A percentile compares a stretch with the other conserved stretches of the same genome.
phyloP scores from a whole-genome alignment of 2,888 invertebrate species.

The Thereva unica region DNA sequence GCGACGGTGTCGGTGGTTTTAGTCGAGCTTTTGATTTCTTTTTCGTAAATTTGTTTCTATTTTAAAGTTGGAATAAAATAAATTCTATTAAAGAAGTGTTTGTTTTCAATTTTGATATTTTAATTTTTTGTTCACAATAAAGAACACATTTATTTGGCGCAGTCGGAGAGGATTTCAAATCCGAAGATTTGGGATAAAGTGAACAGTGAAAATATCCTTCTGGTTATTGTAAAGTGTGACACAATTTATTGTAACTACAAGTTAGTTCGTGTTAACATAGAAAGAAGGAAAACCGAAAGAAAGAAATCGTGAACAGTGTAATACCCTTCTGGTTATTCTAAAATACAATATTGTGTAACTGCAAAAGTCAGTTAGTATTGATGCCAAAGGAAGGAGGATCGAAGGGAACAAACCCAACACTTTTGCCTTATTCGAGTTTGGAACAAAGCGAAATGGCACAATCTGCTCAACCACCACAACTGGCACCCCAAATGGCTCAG shows the following conservation, averaged over 20 bases:
- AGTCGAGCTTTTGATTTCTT: too few relatives aligned
- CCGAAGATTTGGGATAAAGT: conserved; percentile 14
- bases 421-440: background rate
- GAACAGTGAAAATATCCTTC: background rate
- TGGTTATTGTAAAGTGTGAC: too few relatives aligned
- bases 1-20: too few relatives aligned
- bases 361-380: background rate
- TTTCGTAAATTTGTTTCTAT: too few relatives aligned
- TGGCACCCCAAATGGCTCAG: too few relatives aligned
- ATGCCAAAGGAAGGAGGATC: conserved; percentile 14
- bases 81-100: too few relatives aligned
- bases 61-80: too few relatives aligned
- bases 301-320: too few relatives aligned
- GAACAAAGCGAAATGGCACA: background rate
- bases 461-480: background rate
- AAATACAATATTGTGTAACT: background rate
- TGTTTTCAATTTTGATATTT: too few relatives aligned
- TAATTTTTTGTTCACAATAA: background rate
- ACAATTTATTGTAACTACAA: background rate
- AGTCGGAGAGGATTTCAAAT: conserved; percentile 29
- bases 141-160: conserved; percentile 9
- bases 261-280: background rate
- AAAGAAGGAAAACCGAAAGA: too few relatives aligned
- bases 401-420: background rate
- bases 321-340: too few relatives aligned